phyloP scores from a whole-genome alignment of 2,888 invertebrate species.

The Trisateles emortualis region DNA sequence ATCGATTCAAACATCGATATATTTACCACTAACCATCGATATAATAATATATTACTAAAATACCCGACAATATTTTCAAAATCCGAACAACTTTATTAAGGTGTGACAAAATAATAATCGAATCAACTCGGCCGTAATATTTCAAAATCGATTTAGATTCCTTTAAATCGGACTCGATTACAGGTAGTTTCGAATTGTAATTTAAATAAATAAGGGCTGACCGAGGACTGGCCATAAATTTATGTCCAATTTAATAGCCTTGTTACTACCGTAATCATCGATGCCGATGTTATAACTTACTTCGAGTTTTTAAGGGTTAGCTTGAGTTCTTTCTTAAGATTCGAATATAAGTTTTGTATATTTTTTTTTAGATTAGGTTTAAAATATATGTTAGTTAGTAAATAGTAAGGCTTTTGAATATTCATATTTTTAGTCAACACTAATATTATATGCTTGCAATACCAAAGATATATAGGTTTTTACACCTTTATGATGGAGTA shows the following conservation, averaged over 20 bases:
- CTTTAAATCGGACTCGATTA: constrained; percentile 51
- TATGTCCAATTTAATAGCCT: constrained; percentile 63
- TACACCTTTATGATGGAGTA: too few relatives aligned
- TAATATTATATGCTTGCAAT: too few relatives aligned
- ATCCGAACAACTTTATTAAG: constrained; percentile 34
- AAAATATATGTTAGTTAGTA: too few relatives aligned
- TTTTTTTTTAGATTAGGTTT: too few relatives aligned
- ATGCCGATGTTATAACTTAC: constrained; percentile 2
- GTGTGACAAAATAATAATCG: constrained; percentile 45
- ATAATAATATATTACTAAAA: constrained; percentile 10
- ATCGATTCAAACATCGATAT: constrained; percentile 2
- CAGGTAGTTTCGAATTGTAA: constrained; percentile 58
- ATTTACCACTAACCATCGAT: constrained; percentile 7
- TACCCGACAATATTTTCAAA: constrained; percentile 19
- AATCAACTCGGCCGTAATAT: constrained; percentile 26
- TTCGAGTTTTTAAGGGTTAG: constrained; percentile 5
- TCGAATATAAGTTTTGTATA: background rate
- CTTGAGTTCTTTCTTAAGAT: background rate
- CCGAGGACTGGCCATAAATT: constrained; percentile 58
- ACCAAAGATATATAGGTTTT: too few relatives aligned
- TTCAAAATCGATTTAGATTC: constrained; percentile 49
- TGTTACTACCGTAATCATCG: constrained; percentile 52
- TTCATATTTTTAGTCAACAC: too few relatives aligned
- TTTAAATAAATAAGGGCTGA: constrained; percentile 68
- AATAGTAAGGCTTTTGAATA: too few relatives aligned